A percentile compares a stretch with the other conserved stretches of the same genome.
phyloP scores from a whole-genome alignment of 2,113 vertebrate genomes.

The Megaleporinus macrocephalus region DNA sequence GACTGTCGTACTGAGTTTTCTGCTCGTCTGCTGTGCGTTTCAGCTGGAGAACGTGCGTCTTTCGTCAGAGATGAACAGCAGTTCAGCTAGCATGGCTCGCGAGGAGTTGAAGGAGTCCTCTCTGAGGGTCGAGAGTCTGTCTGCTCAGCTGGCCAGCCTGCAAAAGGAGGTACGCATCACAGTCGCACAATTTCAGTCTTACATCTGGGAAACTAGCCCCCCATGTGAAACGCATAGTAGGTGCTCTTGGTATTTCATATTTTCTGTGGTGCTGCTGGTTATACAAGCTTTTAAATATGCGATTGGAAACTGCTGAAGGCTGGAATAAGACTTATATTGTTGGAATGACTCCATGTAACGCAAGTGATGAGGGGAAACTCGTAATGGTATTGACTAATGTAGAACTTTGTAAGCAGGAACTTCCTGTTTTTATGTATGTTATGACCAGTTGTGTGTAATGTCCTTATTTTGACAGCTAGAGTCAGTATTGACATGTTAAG shows the following conservation, averaged over 20 bases:
- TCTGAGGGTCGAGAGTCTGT: slow-evolving; percentile 83
- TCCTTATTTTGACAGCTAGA: background rate
- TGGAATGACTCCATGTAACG: background rate
- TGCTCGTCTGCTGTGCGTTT: background rate
- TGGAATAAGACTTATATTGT: background rate
- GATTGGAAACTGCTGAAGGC: background rate
- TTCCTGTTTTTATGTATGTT: background rate
- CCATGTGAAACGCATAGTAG: background rate
- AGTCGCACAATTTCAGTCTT: background rate
- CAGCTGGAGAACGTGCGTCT: slow-evolving; percentile 87
- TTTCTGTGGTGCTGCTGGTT: background rate
- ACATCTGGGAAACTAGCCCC: background rate
- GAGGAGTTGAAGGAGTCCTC: slow-evolving; percentile 86
- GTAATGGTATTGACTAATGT: background rate
- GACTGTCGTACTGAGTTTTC: background rate
- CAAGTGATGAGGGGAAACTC: background rate
- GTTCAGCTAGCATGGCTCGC: slow-evolving; percentile 76
- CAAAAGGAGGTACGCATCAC: slow-evolving; percentile 83
- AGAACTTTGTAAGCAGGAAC: background rate
- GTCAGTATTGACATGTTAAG: background rate
- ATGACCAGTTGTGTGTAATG: background rate
- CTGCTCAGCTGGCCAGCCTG: slow-evolving; percentile 78
- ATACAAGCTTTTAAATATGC: background rate
- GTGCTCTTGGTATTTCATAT: too few species aligned
- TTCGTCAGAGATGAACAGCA: slow-evolving; percentile 84